These are phyloP conservation scores for Apteryx owenii DNA, from an alignment of 2,113 vertebrate genomes.

Conservation along the genomic window DNA sequence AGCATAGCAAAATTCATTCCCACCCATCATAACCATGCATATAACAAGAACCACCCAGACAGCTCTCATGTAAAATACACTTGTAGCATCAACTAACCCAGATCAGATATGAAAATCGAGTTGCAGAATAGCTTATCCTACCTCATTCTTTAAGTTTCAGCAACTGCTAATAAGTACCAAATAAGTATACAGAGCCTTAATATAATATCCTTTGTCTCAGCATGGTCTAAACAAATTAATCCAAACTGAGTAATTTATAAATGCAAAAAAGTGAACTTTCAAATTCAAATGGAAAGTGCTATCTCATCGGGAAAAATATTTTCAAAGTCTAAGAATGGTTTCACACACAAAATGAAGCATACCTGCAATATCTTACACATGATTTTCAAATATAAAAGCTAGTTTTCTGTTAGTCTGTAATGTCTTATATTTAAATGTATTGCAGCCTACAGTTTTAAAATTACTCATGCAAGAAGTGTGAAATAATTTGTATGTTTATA, in stretches of 20 bases:
- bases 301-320: neutral
- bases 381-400: neutral
- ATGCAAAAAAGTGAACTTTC: neutral
- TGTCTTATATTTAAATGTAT: neutral
- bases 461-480: neutral
- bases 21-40: neutral
- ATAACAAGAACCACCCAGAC: neutral
- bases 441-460: neutral
- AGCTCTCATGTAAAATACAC: neutral
- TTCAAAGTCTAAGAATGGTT: neutral
- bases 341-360: neutral
- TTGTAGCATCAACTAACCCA: neutral
- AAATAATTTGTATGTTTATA: neutral
- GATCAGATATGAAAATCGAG: neutral
- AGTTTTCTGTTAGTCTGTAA: neutral
- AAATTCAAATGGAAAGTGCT: neutral
- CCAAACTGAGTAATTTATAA: neutral
- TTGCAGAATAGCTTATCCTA: neutral
- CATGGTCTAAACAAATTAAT: neutral
- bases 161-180: neutral
- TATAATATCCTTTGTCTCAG: neutral
- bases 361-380: neutral
- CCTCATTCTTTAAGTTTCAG: neutral
- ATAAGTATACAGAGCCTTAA: neutral
- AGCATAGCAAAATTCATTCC: constrained; percentile 29